Conservation (phyloP, 1,140 invertebrate species). For the Pygmarrhopalites habei region DNA sequence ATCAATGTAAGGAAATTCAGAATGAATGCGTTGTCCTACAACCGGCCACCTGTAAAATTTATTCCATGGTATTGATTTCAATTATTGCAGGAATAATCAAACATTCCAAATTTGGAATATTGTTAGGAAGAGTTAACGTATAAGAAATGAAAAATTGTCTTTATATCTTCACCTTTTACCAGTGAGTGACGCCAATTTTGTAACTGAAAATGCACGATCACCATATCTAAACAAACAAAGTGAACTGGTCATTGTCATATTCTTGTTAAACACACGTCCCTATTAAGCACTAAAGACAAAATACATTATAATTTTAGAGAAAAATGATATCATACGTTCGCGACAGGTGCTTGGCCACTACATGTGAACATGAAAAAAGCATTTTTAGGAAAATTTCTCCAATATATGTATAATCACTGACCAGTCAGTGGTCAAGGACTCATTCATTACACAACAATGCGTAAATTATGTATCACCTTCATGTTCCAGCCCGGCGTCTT, state of each 20-base stretch:
- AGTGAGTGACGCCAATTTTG: slow-evolving; percentile 89
- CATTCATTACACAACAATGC: not conserved
- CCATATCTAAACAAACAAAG: slow-evolving; percentile 70
- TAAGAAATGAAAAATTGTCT: too few species aligned
- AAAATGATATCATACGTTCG: too few species aligned
- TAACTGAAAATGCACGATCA: slow-evolving; percentile 93
- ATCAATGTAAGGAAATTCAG: slow-evolving; percentile 97
- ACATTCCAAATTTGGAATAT: not conserved
- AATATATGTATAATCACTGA: too few species aligned
- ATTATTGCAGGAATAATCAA: slow-evolving; percentile 47
- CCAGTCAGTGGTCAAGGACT: too few species aligned
- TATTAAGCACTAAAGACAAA: too few species aligned
- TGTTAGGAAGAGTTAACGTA: slow-evolving; percentile 22
- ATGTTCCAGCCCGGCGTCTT: slow-evolving; percentile 78
- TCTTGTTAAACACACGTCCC: too few species aligned
- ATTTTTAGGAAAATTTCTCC: too few species aligned
- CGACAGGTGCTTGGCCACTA: too few species aligned
- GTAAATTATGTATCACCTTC: slow-evolving; percentile 68
- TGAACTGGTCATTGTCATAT: too few species aligned
- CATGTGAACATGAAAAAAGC: too few species aligned
- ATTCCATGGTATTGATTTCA: too few species aligned
- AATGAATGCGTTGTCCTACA: slow-evolving; percentile 90
- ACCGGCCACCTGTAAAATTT: slow-evolving; percentile 72
- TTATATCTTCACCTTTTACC: slow-evolving; percentile 66
- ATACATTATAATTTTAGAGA: too few species aligned